Conservation (phyloP, 2,113 vertebrate genomes). For the Daboia siamensis region DNA sequence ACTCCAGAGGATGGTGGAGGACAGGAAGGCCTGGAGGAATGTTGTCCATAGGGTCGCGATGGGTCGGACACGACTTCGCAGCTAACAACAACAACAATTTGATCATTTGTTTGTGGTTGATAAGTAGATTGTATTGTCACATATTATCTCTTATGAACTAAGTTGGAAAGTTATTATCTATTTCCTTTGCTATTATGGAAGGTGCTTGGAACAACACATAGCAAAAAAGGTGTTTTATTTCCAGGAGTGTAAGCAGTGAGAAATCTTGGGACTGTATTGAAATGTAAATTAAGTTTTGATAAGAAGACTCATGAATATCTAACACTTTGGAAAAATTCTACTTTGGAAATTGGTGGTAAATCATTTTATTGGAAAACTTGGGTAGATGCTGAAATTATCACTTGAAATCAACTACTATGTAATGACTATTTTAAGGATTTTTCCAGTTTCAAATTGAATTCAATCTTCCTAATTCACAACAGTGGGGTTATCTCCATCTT, state of each 20-base stretch:
- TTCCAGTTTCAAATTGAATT: neutral
- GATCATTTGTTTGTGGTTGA: neutral
- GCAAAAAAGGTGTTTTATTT: neutral
- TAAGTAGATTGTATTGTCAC: neutral
- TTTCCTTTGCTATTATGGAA: neutral
- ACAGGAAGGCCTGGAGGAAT: too few relatives aligned
- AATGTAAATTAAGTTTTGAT: neutral
- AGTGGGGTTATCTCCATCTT: neutral
- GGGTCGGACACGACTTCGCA: too few relatives aligned
- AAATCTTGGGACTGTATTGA: neutral
- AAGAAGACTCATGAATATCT: neutral
- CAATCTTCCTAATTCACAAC: neutral
- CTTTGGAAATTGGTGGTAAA: neutral
- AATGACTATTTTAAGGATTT: neutral
- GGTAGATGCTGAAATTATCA: neutral
- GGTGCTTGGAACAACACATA: neutral
- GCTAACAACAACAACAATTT: too few relatives aligned
- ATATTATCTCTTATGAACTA: neutral
- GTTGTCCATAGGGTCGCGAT: too few relatives aligned
- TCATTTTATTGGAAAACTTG: neutral
- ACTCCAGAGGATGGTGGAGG: too few relatives aligned
- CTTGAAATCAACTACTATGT: neutral
- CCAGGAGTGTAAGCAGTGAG: neutral
- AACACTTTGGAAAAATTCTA: neutral
- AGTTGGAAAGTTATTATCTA: neutral